These are phyloP conservation scores for Lonchura striata DNA, from an alignment of 2,113 vertebrate species.

Conservation along the genomic window DNA sequence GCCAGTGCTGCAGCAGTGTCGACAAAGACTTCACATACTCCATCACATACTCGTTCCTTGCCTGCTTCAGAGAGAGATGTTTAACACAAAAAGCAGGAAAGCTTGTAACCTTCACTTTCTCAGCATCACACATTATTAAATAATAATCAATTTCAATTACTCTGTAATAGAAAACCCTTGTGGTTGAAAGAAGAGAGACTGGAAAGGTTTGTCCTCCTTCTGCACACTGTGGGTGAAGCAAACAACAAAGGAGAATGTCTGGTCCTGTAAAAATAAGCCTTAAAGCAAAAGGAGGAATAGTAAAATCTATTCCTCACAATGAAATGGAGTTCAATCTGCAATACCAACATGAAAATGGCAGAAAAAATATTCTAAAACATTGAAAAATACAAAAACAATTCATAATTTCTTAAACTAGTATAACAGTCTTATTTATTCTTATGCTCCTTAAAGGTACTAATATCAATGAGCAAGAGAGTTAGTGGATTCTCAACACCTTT, in stretches of 20 bases:
- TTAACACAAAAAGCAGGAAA: not conserved
- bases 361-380: not conserved
- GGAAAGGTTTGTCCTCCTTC: not conserved
- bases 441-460: not conserved
- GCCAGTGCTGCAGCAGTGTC: not conserved
- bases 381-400: not conserved
- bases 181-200: not conserved
- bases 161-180: not conserved
- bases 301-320: not conserved
- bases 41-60: not conserved
- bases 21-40: not conserved
- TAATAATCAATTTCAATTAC: not conserved
- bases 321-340: not conserved
- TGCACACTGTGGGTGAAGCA: not conserved
- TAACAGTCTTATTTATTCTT: not conserved
- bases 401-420: not conserved
- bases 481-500: not conserved
- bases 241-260: not conserved
- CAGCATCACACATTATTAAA: not conserved
- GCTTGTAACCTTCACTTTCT: not conserved
- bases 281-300: not conserved
- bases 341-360: not conserved
- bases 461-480: fast-evolving
- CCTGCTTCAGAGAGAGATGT: not conserved
- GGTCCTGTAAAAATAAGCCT: not conserved